Percentiles rank a stretch among this genome's conserved stretches.
Evolutionary conservation across 2,113 vertebrate species (phyloP).

Genomic region (Abramis brama): DNA sequence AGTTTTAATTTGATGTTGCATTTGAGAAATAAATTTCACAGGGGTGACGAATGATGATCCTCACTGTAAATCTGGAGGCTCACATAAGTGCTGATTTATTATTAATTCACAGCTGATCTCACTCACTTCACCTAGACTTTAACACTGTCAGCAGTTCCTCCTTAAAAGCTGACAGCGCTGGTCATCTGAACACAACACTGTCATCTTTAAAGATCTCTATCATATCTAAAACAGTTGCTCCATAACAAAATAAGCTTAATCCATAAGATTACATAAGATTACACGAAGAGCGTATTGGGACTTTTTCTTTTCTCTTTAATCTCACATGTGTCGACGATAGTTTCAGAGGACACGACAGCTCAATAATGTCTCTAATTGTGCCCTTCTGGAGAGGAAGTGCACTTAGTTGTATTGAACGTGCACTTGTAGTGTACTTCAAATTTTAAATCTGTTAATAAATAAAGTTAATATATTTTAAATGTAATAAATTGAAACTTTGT

Average conservation of each 20-base stretch:
- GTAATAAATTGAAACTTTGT: too few species aligned
- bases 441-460: not conserved
- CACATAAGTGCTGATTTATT: slow-evolving; percentile 24
- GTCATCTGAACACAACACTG: slow-evolving; percentile 2
- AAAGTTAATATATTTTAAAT: too few species aligned
- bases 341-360: too few species aligned
- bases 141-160: slow-evolving; percentile 32
- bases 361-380: not conserved
- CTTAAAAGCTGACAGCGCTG: slow-evolving; percentile 21
- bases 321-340: not conserved
- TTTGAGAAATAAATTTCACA: not conserved
- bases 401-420: not conserved
- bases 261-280: not conserved
- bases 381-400: not conserved
- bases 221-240: not conserved
- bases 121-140: not conserved
- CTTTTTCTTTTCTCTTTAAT: not conserved
- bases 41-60: not conserved
- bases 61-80: not conserved
- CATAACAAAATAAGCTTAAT: not conserved
- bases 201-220: not conserved
- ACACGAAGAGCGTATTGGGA: not conserved
- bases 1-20: not conserved
- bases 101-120: slow-evolving; percentile 37
- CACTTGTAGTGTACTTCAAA: not conserved